phyloP scores from a whole-genome alignment of 2,888 invertebrate genomes.

The Lepeophtheirus nordmannii region DNA sequence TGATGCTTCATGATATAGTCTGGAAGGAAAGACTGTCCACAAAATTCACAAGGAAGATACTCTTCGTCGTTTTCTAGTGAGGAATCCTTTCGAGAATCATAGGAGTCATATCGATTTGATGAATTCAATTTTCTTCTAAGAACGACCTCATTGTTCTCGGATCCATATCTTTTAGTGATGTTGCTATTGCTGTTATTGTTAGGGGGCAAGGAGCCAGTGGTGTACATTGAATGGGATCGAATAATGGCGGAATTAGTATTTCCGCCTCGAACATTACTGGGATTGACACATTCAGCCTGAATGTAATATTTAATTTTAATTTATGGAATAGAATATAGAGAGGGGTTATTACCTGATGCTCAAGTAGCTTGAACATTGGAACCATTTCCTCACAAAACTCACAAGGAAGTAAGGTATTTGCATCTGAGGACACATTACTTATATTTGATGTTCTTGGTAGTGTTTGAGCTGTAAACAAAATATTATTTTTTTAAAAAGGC shows the following conservation, averaged over 20 bases:
- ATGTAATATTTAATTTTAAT: neutral
- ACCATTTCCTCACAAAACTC: constrained; percentile 24
- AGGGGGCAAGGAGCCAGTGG: neutral
- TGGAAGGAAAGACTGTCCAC: constrained; percentile 28
- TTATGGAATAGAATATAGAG: neutral
- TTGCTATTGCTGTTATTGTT: neutral
- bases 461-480: neutral
- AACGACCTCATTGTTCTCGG: neutral
- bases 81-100: constrained; percentile 11
- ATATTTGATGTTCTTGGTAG: neutral
- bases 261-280: constrained; percentile 17
- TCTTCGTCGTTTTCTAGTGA: neutral
- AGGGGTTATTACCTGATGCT: constrained; percentile 16
- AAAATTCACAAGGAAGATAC: constrained; percentile 29
- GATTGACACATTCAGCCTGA: constrained; percentile 24
- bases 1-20: constrained; percentile 24
- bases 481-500: no score
- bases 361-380: constrained; percentile 19
- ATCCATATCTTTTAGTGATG: neutral
- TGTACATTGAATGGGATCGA: constrained; percentile 12
- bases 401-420: constrained; percentile 18
- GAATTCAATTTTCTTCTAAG: neutral
- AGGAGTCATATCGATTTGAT: neutral
- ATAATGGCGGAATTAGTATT: neutral
- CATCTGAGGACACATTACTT: neutral